Evolutionary conservation across 2,113 vertebrate species (phyloP).

Genomic region (Malurus alboscapulatus): DNA sequence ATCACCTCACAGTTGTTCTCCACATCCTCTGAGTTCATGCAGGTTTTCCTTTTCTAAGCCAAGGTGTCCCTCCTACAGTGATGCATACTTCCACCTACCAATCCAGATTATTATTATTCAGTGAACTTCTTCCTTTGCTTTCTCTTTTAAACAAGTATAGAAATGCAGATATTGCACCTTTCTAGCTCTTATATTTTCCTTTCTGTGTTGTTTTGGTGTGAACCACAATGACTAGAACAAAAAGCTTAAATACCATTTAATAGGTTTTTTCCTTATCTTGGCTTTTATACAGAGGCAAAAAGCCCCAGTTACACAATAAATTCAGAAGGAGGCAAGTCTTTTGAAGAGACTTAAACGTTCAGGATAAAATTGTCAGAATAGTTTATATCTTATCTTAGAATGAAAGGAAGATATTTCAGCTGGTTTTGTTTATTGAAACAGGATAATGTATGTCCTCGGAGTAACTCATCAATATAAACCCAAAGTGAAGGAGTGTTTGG

Average conservation of each 20-base stretch:
- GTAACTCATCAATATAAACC: not conserved
- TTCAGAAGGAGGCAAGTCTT: not conserved
- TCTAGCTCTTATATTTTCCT: not conserved
- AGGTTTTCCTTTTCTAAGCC: not conserved
- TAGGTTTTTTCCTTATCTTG: not conserved
- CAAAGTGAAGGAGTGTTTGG: not conserved
- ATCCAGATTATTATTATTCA: not conserved
- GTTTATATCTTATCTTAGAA: not conserved
- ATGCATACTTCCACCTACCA: not conserved
- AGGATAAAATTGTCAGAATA: not conserved
- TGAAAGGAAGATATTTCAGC: not conserved
- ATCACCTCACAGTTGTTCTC: not conserved
- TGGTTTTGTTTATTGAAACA: not conserved
- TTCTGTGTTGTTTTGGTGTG: not conserved
- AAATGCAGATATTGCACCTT: not conserved
- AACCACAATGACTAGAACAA: not conserved
- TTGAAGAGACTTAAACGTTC: not conserved
- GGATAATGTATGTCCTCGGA: not conserved
- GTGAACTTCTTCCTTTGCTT: not conserved
- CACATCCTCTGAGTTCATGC: not conserved
- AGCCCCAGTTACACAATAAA: not conserved
- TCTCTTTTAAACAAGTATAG: not conserved
- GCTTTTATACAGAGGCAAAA: not conserved
- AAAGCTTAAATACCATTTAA: not conserved
- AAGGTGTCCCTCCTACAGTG: not conserved